Base-by-base conservation (phyloP, 2,797 vertebrate genomes). In the Helostoma temminkii region DNA sequence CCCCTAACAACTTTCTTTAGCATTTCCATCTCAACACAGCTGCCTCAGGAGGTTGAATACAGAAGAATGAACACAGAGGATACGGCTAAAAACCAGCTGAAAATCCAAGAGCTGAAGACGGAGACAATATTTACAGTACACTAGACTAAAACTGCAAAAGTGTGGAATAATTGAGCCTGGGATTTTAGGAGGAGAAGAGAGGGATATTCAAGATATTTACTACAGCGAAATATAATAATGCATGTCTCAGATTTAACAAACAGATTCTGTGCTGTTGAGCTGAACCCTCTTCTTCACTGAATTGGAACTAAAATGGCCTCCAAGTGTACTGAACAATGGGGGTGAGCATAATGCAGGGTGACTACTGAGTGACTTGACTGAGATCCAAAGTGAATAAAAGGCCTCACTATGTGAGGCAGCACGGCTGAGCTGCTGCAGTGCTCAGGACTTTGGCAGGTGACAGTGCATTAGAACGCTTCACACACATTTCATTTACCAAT, bases 281-380 rank as follows among this genome's bases (percentile, higher is more conserved):
- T 80, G 78, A 78, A 76, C 77, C 75, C 88, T 86, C 81, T 86
- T 80, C 82, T 89, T 79, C 85, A 83, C 82, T 90, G 91, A 89
- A 85, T 88, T 88, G 92, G 89, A 93, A 91, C 87, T 93, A 93
- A 94, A 91, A 93, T 93, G 91, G 92, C 92, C 90, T 93, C 91
- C 85, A 88, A 92, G 88, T 90, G 88, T 91, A 89, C 85, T 70
- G 88, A 93, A 93, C 93, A 94, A 93, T 93, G 89, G 87, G 85
- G 90, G 73, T 90, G 92, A 93, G 89, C 87, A 91, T 93, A 93
- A 94, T 93, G 92, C 91, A 85, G 90, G 87, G 83, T 89, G 91
- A 93, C 93, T 93, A 93, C 92, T 93, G 92, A 93, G 92, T 89
- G 90, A 91, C 90, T 93, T 93, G 91, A 93, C 91, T 88, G 85